phyloP scores from a whole-genome alignment of 2,113 vertebrate species.

The Muscicapa adusta region DNA sequence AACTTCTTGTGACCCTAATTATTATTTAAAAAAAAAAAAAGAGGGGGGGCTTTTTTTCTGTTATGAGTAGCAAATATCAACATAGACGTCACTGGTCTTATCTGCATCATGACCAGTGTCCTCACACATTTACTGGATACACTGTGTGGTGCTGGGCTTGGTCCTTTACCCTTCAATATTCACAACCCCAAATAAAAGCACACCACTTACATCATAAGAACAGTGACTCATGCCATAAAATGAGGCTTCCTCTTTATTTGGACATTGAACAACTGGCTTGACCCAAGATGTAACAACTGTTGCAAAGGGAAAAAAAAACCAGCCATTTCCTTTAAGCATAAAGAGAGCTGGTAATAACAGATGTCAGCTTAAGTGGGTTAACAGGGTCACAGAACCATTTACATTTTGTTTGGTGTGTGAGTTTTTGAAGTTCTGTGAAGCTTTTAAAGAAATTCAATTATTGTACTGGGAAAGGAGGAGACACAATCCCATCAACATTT shows the following conservation, averaged over 20 bases:
- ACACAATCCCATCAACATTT: not conserved
- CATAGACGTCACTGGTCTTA: not conserved
- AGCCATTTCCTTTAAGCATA: not conserved
- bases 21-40: not conserved
- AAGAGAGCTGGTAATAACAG: constrained; percentile 1
- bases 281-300: constrained; percentile 26
- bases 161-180: not conserved
- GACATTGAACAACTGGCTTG: constrained; percentile 4
- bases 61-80: not conserved
- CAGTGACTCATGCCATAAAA: constrained; percentile 4
- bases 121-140: not conserved
- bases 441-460: not conserved
- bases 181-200: not conserved
- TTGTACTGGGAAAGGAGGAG: not conserved
- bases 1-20: not conserved
- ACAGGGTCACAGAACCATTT: not conserved
- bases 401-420: not conserved
- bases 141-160: not conserved
- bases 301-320: not conserved
- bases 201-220: not conserved
- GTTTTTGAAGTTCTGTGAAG: not conserved
- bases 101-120: not conserved
- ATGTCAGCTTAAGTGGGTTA: not conserved
- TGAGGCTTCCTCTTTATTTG: constrained; percentile 39
- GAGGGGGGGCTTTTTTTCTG: not conserved